Percentiles rank a stretch among this genome's conserved stretches.
phyloP scores from a whole-genome alignment of 1,140 invertebrate genomes.

The Apolygus lucorum region DNA sequence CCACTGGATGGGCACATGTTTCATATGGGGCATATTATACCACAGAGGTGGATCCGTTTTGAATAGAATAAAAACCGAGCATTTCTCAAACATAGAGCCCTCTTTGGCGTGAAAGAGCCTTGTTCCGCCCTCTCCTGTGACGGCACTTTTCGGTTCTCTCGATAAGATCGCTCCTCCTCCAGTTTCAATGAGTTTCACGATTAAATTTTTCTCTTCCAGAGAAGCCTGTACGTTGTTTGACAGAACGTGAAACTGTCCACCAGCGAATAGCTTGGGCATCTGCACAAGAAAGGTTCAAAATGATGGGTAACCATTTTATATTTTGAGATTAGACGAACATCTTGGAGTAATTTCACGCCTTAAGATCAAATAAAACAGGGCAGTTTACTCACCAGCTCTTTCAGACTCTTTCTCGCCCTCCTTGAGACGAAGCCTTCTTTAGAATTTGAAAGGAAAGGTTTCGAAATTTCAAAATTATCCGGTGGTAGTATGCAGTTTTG shows the following conservation, averaged over 20 bases:
- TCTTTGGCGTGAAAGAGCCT: not conserved
- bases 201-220: not conserved
- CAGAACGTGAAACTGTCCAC: not conserved
- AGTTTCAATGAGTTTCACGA: not conserved
- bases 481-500: too few species aligned
- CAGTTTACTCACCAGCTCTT: too few species aligned
- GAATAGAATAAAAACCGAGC: not conserved
- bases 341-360: too few species aligned
- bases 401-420: too few species aligned
- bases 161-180: not conserved
- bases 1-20: not conserved
- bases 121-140: not conserved
- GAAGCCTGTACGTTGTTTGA: not conserved
- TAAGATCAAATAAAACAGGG: too few species aligned
- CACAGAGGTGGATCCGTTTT: not conserved
- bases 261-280: slow-evolving; percentile 3
- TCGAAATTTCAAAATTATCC: too few species aligned
- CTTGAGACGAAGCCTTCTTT: too few species aligned
- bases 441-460: too few species aligned
- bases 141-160: not conserved
- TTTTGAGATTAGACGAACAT: too few species aligned
- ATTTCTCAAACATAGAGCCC: not conserved
- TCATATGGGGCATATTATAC: not conserved
- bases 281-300: not conserved
- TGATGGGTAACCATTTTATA: too few species aligned